Evolutionary conservation across 2,113 vertebrate genomes (phyloP).

Genomic region (Thermophis baileyi): DNA sequence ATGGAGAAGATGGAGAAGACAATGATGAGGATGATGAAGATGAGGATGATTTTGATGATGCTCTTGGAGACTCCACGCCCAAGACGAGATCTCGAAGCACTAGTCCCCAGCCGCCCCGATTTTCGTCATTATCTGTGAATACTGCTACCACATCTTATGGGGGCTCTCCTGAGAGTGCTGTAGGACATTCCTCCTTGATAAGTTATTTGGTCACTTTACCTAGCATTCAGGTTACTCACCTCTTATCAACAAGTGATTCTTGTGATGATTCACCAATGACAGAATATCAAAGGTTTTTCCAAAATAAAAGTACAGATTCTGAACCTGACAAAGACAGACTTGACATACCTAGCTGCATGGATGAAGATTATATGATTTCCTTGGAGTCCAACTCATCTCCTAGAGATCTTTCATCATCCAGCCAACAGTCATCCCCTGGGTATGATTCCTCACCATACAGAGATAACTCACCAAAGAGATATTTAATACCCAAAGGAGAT

Average conservation of each 20-base stretch:
- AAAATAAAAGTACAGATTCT: slow-evolving; percentile 73
- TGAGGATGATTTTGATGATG: slow-evolving; percentile 87
- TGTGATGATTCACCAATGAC: slow-evolving; percentile 75
- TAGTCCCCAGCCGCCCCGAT: slow-evolving; percentile 86
- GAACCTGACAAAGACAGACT: slow-evolving; percentile 80
- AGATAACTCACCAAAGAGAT: slow-evolving; percentile 85
- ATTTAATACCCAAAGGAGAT: slow-evolving; percentile 84
- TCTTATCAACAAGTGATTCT: slow-evolving; percentile 75
- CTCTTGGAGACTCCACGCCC: slow-evolving; percentile 91
- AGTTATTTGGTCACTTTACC: slow-evolving; percentile 92
- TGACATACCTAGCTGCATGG: slow-evolving; percentile 83
- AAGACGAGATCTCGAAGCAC: slow-evolving; percentile 95
- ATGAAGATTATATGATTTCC: slow-evolving; percentile 80
- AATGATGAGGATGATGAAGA: slow-evolving; percentile 95
- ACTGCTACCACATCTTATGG: slow-evolving; percentile 71
- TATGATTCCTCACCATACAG: slow-evolving; percentile 87
- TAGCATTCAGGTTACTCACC: slow-evolving; percentile 92
- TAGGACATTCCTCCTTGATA: slow-evolving; percentile 82
- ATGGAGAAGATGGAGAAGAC: slow-evolving; percentile 91
- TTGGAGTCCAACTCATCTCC: slow-evolving; percentile 82
- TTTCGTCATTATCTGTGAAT: slow-evolving; percentile 81
- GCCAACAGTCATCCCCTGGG: slow-evolving; percentile 82
- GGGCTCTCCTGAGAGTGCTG: slow-evolving; percentile 66
- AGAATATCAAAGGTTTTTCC: slow-evolving; percentile 83
- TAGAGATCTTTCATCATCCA: slow-evolving; percentile 85